A percentile compares a stretch with the other conserved stretches of the same genome.
phyloP scores from a whole-genome alignment of 2,113 vertebrate species.

The Cariama cristata region DNA sequence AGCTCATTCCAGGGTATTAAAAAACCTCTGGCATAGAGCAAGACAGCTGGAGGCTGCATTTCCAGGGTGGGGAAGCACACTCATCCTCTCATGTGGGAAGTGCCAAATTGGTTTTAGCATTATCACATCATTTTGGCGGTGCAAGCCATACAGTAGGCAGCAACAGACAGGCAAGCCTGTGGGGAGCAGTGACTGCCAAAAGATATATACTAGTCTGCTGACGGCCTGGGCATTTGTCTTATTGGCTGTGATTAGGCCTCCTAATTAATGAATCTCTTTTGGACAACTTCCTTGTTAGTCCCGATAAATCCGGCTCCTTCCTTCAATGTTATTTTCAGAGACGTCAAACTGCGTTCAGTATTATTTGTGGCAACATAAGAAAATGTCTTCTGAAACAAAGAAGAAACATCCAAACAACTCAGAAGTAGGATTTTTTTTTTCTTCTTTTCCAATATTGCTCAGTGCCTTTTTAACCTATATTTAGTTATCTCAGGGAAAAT shows the following conservation, averaged over 20 bases:
- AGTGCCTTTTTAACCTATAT: neutral
- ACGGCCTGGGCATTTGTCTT: slow-evolving; percentile 17
- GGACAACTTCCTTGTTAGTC: slow-evolving; percentile 51
- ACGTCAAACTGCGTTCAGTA: neutral
- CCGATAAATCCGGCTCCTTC: slow-evolving; percentile 4
- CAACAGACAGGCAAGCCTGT: slow-evolving; percentile 33
- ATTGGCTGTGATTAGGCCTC: slow-evolving; percentile 35
- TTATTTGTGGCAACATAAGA: neutral
- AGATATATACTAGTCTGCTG: slow-evolving; percentile 12
- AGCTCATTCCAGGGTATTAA: slow-evolving; percentile 41
- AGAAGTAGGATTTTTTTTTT: neutral
- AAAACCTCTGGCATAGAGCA: slow-evolving; percentile 21
- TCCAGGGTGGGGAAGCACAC: slow-evolving; percentile 23
- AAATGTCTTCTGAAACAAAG: neutral
- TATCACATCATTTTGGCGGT: slow-evolving; percentile 4
- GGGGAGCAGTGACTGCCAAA: slow-evolving; percentile 41
- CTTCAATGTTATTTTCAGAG: neutral
- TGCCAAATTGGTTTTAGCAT: slow-evolving; percentile 41
- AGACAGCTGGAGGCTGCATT: slow-evolving; percentile 50
- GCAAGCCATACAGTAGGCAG: slow-evolving; percentile 27
- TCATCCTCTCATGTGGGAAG: slow-evolving; percentile 2
- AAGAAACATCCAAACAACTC: neutral
- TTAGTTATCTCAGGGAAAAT: neutral
- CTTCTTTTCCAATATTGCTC: neutral
- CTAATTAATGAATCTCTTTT: slow-evolving; percentile 52